Conservation (phyloP, 2,113 vertebrate species). For the Oreochromis niloticus region DNA sequence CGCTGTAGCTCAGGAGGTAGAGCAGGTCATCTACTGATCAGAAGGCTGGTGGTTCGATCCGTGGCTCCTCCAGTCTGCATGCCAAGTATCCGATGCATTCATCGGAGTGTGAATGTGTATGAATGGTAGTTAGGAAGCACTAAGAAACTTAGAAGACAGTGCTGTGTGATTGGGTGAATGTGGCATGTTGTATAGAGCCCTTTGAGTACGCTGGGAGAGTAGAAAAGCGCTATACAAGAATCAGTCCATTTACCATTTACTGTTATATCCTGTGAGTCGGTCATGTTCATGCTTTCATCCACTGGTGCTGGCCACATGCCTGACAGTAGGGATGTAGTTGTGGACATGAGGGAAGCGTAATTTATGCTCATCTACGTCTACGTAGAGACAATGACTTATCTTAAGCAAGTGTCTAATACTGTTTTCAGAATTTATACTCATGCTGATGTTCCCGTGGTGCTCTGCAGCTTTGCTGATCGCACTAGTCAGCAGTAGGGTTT, state of each 20-base stretch:
- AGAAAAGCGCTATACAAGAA: too few relatives aligned
- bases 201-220: too few relatives aligned
- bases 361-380: not conserved
- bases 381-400: not conserved
- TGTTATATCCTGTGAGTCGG: not conserved
- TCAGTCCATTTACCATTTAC: not conserved
- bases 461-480: not conserved
- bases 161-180: too few relatives aligned
- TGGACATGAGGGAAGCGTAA: not conserved
- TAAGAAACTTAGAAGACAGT: too few relatives aligned
- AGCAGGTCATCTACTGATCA: too few relatives aligned
- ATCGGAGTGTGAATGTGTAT: too few relatives aligned
- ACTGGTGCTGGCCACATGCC: rapidly evolving
- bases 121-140: too few relatives aligned
- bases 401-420: not conserved
- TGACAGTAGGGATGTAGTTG: not conserved
- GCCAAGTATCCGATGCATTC: too few relatives aligned
- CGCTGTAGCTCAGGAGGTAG: too few relatives aligned
- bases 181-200: too few relatives aligned
- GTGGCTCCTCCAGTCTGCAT: too few relatives aligned
- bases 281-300: not conserved
- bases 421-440: not conserved
- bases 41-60: too few relatives aligned
- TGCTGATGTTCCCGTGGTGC: not conserved
- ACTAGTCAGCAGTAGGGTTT: rapidly evolving